These are phyloP conservation scores for Oreonectes daqikongensis DNA, from an alignment of 2,797 vertebrate species.

Conservation along the genomic window DNA sequence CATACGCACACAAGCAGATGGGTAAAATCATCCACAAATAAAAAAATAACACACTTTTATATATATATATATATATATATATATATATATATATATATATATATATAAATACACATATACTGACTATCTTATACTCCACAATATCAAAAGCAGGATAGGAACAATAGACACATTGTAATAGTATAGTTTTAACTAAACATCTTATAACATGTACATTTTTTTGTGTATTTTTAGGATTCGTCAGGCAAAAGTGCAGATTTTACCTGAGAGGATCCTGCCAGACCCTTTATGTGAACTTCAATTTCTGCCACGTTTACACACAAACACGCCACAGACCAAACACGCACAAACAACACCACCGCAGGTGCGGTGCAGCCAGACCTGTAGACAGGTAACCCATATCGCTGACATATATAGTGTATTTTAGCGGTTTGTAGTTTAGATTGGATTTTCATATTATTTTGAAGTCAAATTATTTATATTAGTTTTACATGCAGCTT, in stretches of 20 bases:
- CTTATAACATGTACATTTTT: not conserved
- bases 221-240: conserved; percentile 80
- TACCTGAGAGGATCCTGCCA: conserved; percentile 90
- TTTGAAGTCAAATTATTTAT: not conserved
- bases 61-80: too few species aligned
- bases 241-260: conserved; percentile 95
- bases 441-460: not conserved
- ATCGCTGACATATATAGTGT: conserved; percentile 38
- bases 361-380: conserved; percentile 80
- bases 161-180: not conserved
- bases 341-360: conserved; percentile 71
- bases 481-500: not conserved
- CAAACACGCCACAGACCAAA: conserved; percentile 75
- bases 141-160: not conserved
- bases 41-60: not conserved
- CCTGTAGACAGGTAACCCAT: conserved; percentile 85
- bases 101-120: not conserved
- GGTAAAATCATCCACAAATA: conserved; percentile 79
- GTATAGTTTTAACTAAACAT: not conserved
- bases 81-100: too few species aligned
- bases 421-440: not conserved
- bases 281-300: conserved; percentile 89
- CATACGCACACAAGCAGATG: conserved; percentile 93
- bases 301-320: conserved; percentile 80
- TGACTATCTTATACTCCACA: not conserved